Percentiles rank a stretch among this genome's conserved stretches.
phyloP scores from a whole-genome alignment of 2,888 invertebrate genomes.

The Apodemia duryi region DNA sequence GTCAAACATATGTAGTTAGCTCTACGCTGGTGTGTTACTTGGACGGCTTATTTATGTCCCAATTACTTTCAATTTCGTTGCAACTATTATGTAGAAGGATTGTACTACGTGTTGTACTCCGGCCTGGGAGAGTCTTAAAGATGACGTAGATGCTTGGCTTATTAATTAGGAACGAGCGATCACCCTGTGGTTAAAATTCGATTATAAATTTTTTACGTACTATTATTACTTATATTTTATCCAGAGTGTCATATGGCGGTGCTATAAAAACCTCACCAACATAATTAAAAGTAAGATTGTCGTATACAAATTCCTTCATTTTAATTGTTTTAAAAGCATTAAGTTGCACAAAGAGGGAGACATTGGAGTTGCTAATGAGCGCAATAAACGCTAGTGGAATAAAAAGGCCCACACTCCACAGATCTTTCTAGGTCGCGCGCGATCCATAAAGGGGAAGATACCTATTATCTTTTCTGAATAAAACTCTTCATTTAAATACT shows the following conservation, averaged over 20 bases:
- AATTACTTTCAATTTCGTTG: slow-evolving; percentile 59
- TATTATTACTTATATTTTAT: too few relatives aligned
- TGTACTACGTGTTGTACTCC: too few relatives aligned
- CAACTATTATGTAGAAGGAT: background rate
- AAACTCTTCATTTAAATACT: slow-evolving; percentile 11
- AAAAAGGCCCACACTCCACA: slow-evolving; percentile 8
- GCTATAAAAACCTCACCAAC: too few relatives aligned
- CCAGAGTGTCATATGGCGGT: too few relatives aligned
- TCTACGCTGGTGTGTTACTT: slow-evolving; percentile 40
- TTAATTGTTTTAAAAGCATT: background rate
- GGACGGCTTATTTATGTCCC: slow-evolving; percentile 39
- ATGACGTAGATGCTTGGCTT: too few relatives aligned
- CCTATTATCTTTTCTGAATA: slow-evolving; percentile 7
- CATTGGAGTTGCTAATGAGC: slow-evolving; percentile 4
- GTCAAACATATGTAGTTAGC: slow-evolving; percentile 50
- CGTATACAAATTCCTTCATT: background rate
- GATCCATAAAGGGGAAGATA: slow-evolving; percentile 2
- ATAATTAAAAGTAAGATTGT: background rate
- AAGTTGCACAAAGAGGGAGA: background rate
- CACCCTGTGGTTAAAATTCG: too few relatives aligned
- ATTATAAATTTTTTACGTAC: too few relatives aligned
- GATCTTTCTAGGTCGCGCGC: slow-evolving; percentile 1
- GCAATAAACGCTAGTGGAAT: slow-evolving; percentile 9
- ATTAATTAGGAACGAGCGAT: too few relatives aligned
- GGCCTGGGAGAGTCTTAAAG: too few relatives aligned